A percentile compares a stretch with the other conserved stretches of the same genome.
Evolutionary conservation across 2,797 vertebrate genomes (phyloP).

Genomic region (Novumbra hubbsi): DNA sequence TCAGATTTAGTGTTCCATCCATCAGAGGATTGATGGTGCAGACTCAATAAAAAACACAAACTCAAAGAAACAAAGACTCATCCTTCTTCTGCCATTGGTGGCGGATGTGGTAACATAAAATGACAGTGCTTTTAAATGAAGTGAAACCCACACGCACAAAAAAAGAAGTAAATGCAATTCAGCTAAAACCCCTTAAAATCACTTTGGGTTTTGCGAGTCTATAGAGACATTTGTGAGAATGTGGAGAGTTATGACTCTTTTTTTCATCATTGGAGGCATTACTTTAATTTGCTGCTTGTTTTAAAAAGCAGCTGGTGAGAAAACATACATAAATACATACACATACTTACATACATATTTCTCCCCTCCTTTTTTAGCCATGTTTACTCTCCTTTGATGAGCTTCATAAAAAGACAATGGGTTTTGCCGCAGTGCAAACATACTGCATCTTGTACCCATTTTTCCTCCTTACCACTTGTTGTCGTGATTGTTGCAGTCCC

Average conservation of each 20-base stretch:
- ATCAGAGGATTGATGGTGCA: constrained; percentile 47
- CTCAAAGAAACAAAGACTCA: constrained; percentile 41
- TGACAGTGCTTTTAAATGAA: background rate
- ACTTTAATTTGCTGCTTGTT: constrained; percentile 54
- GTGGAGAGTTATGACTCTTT: constrained; percentile 41
- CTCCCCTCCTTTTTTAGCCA: constrained; percentile 39
- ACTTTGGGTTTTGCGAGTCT: constrained; percentile 23
- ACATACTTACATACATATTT: background rate
- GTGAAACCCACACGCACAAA: background rate
- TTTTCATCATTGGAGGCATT: constrained; percentile 37
- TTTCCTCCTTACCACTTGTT: background rate
- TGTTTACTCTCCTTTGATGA: constrained; percentile 52
- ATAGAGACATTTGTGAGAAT: constrained; percentile 27
- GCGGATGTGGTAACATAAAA: constrained; percentile 2
- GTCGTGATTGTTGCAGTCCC: background rate
- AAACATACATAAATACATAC: no score
- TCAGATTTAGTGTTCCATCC: constrained; percentile 54
- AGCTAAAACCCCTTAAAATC: constrained; percentile 28
- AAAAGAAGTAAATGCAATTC: background rate
- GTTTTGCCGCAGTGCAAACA: constrained; percentile 67
- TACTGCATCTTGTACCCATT: constrained; percentile 35
- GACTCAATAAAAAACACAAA: constrained; percentile 64
- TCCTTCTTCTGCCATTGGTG: constrained; percentile 33
- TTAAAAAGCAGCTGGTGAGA: constrained; percentile 53
- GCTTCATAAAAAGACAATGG: constrained; percentile 51